Percentiles rank a stretch among this genome's conserved stretches.
phyloP scores from a whole-genome alignment of 2,797 vertebrate genomes.

The Phyllotis vaccarum region DNA sequence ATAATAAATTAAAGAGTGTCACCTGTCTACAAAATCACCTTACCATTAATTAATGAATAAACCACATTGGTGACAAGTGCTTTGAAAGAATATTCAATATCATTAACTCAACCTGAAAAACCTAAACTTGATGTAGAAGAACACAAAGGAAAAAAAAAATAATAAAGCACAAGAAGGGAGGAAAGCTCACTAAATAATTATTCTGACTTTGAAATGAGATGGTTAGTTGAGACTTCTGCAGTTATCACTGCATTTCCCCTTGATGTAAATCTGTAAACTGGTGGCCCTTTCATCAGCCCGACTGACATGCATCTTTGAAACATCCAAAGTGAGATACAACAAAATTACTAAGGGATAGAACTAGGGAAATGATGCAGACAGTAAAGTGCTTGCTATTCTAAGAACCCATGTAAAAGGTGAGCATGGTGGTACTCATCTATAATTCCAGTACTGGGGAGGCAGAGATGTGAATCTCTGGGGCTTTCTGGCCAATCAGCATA shows the following conservation, averaged over 20 bases:
- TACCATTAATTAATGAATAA: slow-evolving; percentile 77
- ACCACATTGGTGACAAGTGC: slow-evolving; percentile 68
- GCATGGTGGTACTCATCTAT: not conserved
- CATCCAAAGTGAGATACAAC: not conserved
- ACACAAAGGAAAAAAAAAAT: not conserved
- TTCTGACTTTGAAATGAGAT: slow-evolving; percentile 56
- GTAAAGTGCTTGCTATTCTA: not conserved
- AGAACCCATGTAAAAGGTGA: not conserved
- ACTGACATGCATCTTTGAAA: slow-evolving; percentile 19
- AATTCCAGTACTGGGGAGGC: too few species aligned
- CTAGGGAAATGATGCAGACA: not conserved
- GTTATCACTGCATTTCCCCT: not conserved
- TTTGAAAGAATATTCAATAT: slow-evolving; percentile 73
- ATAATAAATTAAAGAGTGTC: slow-evolving; percentile 74
- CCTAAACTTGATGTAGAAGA: slow-evolving; percentile 48
- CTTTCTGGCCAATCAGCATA: not conserved
- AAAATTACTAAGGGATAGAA: not conserved
- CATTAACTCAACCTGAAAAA: slow-evolving; percentile 70
- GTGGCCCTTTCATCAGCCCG: not conserved
- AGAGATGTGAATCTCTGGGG: not conserved
- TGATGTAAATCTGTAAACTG: not conserved
- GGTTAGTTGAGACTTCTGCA: slow-evolving; percentile 24
- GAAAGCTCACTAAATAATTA: slow-evolving; percentile 43
- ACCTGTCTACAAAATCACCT: slow-evolving; percentile 69
- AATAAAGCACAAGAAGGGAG: not conserved